phyloP scores from a whole-genome alignment of 2,888 invertebrate genomes.

The Dioctria linearis region DNA sequence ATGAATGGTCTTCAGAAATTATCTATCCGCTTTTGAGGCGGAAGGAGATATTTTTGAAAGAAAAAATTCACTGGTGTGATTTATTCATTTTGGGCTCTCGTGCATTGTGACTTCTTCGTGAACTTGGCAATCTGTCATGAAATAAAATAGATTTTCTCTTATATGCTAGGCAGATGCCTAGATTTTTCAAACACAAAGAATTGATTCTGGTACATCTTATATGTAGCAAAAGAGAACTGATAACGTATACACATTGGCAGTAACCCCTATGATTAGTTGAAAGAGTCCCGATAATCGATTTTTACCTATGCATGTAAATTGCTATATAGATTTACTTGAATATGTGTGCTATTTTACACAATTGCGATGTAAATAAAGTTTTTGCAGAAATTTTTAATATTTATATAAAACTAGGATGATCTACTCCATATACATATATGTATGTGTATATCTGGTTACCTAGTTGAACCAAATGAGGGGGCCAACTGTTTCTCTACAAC shows the following conservation, averaged over 20 bases:
- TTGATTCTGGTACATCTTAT: background rate
- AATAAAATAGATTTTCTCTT: slow-evolving; percentile 19
- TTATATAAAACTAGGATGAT: no score
- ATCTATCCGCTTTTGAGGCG: slow-evolving; percentile 31
- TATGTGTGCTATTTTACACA: no score
- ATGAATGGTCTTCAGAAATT: slow-evolving; percentile 47
- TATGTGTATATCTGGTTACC: no score
- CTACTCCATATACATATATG: no score
- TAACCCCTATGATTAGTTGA: background rate
- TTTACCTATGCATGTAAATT: no score
- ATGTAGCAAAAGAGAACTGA: background rate
- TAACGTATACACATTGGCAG: background rate
- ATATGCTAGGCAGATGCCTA: background rate
- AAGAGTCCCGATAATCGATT: background rate
- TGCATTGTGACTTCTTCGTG: slow-evolving; percentile 46
- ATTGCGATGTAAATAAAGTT: no score
- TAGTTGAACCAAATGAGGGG: no score
- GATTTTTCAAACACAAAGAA: background rate
- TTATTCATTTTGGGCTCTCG: slow-evolving; percentile 26
- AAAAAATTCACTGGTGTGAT: slow-evolving; percentile 41
- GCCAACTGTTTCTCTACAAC: no score
- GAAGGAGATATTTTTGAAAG: slow-evolving; percentile 35
- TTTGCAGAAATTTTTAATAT: no score
- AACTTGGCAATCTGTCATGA: slow-evolving; percentile 49
- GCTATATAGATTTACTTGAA: no score